These are phyloP conservation scores for Eptatretus atami DNA, from an alignment of 2,797 vertebrate genomes.

Conservation along the genomic window DNA sequence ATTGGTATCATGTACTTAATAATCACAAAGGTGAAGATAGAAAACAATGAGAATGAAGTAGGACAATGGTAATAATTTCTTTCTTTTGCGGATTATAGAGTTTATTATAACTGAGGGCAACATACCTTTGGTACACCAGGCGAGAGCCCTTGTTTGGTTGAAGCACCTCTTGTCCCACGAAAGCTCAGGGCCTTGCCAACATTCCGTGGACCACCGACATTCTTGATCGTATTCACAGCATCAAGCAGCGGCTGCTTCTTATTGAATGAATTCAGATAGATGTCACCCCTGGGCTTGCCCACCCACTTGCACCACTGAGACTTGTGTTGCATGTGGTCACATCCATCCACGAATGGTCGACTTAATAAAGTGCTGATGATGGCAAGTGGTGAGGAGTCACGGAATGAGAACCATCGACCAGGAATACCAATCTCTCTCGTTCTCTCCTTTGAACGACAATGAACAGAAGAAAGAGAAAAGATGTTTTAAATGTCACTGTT, in stretches of 20 bases:
- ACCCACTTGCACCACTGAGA: not conserved
- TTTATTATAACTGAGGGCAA: too few relatives aligned
- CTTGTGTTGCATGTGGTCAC: not conserved
- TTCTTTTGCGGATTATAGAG: too few relatives aligned
- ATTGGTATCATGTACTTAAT: not conserved
- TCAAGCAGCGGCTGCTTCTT: not conserved
- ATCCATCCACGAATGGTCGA: not conserved
- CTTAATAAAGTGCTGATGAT: not conserved
- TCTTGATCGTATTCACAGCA: not conserved
- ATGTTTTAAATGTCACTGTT: too few relatives aligned
- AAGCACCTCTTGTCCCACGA: not conserved
- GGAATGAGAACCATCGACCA: not conserved
- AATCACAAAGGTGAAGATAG: too few relatives aligned
- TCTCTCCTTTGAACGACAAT: not conserved
- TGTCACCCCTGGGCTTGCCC: not conserved
- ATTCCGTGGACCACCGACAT: not conserved
- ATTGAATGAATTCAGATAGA: not conserved
- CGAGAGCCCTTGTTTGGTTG: not conserved
- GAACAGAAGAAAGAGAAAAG: too few relatives aligned
- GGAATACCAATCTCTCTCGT: not conserved
- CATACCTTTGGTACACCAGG: too few relatives aligned
- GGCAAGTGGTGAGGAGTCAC: not conserved
- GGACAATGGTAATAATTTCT: too few relatives aligned
- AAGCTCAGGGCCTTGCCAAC: not conserved
- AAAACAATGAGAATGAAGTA: too few relatives aligned